Conservation (phyloP, 2,113 vertebrate species). For the Sapajus apella region DNA sequence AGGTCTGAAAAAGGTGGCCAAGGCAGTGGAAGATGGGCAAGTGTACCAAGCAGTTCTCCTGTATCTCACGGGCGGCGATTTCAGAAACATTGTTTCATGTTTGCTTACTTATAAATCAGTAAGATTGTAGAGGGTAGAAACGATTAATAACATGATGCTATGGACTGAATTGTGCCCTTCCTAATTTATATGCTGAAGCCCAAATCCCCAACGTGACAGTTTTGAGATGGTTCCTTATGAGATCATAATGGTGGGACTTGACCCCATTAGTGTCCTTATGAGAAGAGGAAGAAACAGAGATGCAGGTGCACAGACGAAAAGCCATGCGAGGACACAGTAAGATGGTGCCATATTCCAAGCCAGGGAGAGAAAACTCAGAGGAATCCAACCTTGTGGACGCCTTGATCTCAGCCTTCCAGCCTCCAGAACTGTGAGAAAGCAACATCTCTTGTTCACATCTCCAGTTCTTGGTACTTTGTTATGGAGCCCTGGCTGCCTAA, state of each 20-base stretch:
- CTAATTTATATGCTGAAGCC: neutral
- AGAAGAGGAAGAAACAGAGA: neutral
- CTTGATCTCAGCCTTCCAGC: neutral
- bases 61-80: neutral
- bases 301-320: neutral
- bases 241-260: no score
- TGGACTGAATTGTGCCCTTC: neutral
- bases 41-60: neutral
- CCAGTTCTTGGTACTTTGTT: neutral
- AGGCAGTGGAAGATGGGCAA: fast-evolving
- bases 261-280: neutral
- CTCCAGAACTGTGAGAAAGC: neutral
- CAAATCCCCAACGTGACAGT: neutral
- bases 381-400: neutral
- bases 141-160: neutral
- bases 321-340: neutral
- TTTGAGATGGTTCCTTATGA: neutral
- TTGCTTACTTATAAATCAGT: neutral
- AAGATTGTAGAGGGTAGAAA: neutral
- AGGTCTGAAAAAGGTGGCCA: neutral
- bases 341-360: neutral
- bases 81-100: neutral
- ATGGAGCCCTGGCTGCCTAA: neutral
- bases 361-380: neutral
- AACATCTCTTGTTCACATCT: neutral